Evolutionary conservation across 2,888 invertebrate species (phyloP).

Genomic region (Cheilosia pagana): DNA sequence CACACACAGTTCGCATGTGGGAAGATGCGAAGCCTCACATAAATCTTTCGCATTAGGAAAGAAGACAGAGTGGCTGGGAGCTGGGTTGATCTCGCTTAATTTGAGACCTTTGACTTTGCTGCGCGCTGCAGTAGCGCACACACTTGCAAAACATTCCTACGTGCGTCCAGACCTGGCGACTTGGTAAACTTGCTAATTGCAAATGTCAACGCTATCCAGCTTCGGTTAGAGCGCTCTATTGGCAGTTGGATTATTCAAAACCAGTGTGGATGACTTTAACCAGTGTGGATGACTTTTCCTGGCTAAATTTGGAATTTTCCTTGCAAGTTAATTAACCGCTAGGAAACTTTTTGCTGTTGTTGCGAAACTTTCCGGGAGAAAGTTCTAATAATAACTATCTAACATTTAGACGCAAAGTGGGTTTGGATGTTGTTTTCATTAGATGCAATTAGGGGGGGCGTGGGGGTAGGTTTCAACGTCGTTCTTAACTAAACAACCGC

Average conservation of each 20-base stretch:
- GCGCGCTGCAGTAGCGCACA: conserved; percentile 27
- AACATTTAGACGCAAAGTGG: conserved; percentile 14
- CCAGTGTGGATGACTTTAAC: not conserved
- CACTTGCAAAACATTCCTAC: conserved; percentile 34
- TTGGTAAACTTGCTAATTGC: conserved; percentile 57
- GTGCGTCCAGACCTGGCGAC: conserved; percentile 29
- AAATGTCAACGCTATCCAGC: conserved; percentile 46
- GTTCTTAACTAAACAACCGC: not conserved
- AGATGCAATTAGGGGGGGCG: conserved; percentile 27
- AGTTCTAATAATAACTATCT: conserved; percentile 20
- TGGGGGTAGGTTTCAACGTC: not conserved
- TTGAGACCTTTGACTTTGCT: conserved; percentile 64
- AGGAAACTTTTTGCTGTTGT: conserved; percentile 4
- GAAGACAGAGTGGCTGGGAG: conserved; percentile 38
- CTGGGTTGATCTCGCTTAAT: conserved; percentile 35
- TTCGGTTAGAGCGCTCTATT: not conserved
- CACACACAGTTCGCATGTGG: conserved; percentile 54
- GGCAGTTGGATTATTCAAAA: conserved; percentile 22
- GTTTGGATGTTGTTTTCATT: conserved; percentile 34
- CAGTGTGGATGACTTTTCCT: not conserved
- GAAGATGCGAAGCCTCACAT: conserved; percentile 68
- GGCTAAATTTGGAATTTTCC: conserved; percentile 8
- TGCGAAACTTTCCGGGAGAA: conserved; percentile 1
- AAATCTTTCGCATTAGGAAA: conserved; percentile 67
- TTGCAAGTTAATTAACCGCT: conserved; percentile 44